phyloP scores from a whole-genome alignment of 1,140 invertebrate species.

The Eueides isabella region DNA sequence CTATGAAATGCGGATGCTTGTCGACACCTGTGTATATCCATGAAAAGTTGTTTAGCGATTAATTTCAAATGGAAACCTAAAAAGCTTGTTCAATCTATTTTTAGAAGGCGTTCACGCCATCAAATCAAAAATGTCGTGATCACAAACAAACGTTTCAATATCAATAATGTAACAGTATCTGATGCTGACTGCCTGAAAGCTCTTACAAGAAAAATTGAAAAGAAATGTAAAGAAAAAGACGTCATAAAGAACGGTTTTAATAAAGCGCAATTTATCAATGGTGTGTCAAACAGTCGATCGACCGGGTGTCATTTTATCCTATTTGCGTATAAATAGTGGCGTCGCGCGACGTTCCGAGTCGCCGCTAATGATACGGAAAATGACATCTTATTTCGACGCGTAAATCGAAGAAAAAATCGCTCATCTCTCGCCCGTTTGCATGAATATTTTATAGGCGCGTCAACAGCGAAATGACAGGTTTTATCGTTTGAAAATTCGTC shows the following conservation, averaged over 20 bases:
- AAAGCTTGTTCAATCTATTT: conserved; percentile 14
- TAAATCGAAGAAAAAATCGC: conserved; percentile 81
- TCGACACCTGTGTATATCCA: conserved; percentile 42
- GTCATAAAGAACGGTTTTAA: conserved; percentile 65
- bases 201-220: conserved; percentile 20
- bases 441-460: conserved; percentile 82
- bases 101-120: conserved; percentile 2
- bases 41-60: conserved; percentile 30
- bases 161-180: conserved; percentile 22
- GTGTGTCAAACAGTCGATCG: conserved; percentile 78
- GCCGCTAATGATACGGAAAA: conserved; percentile 83
- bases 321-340: conserved; percentile 82
- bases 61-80: conserved; percentile 21
- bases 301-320: conserved; percentile 79
- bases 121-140: conserved; percentile 15
- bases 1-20: conserved; percentile 44
- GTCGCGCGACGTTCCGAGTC: conserved; percentile 69
- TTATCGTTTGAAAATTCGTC: conserved; percentile 82
- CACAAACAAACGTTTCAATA: conserved; percentile 15
- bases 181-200: conserved; percentile 21
- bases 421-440: conserved; percentile 78
- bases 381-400: conserved; percentile 82
- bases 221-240: conserved; percentile 51
- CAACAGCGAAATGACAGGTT: conserved; percentile 82
- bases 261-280: conserved; percentile 79